These are phyloP conservation scores for Onychostoma macrolepis DNA, from an alignment of 2,113 vertebrate species.

Conservation along the genomic window DNA sequence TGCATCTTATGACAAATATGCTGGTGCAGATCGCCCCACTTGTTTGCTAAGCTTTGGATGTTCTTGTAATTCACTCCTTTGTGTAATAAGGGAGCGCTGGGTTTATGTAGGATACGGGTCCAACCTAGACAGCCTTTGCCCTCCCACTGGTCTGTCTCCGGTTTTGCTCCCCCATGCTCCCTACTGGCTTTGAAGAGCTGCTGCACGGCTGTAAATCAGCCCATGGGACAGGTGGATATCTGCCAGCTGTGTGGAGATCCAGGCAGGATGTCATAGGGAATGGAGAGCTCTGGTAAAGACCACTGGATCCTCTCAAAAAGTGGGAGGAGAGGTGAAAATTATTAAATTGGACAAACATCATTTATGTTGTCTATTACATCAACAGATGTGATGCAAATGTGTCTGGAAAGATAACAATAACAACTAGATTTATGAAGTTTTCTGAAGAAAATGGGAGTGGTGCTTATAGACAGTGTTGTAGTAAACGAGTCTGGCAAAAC, in stretches of 20 bases:
- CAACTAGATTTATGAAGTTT: neutral
- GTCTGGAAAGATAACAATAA: neutral
- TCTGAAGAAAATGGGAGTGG: neutral
- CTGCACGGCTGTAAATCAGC: constrained; percentile 63
- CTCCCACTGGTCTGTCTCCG: constrained; percentile 12
- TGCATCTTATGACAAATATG: constrained; percentile 36
- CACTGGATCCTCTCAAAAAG: constrained; percentile 3
- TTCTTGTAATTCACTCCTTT: constrained; percentile 25
- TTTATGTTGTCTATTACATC: neutral
- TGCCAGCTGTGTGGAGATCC: constrained; percentile 66
- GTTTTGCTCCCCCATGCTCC: constrained; percentile 43
- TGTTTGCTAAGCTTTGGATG: neutral
- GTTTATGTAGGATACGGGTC: constrained; percentile 49
- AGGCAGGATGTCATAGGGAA: constrained; percentile 17
- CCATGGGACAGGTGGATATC: constrained; percentile 66
- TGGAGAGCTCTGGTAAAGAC: neutral
- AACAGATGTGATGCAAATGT: neutral
- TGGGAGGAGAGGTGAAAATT: neutral
- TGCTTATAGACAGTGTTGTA: neutral
- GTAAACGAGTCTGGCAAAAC: neutral
- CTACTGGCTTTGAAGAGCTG: constrained; percentile 26
- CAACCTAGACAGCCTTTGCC: constrained; percentile 44
- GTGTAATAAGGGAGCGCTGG: constrained; percentile 7
- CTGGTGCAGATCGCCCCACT: neutral
- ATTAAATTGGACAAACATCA: neutral